These are phyloP conservation scores for Smutsia gigantea DNA, from an alignment of 2,797 vertebrate species.

Conservation along the genomic window DNA sequence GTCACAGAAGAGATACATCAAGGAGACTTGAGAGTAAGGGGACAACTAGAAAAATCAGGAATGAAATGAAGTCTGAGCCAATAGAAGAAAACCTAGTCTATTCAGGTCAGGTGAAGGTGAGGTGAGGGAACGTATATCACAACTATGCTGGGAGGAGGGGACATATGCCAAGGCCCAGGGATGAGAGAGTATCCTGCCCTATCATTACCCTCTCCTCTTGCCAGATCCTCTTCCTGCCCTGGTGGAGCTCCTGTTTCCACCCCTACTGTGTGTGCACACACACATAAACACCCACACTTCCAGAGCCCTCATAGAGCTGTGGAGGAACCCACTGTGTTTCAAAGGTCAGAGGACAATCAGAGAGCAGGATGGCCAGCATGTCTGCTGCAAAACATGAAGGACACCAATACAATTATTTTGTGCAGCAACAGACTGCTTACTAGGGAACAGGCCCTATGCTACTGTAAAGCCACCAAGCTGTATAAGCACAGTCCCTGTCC, in stretches of 20 bases:
- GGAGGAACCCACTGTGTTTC: background rate
- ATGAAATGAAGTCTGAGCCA: background rate
- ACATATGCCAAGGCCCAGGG: background rate
- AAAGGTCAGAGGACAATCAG: background rate
- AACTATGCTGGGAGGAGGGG: background rate
- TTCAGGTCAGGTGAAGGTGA: background rate
- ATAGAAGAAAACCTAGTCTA: background rate
- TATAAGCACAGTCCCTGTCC: background rate
- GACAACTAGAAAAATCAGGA: background rate
- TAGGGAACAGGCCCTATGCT: background rate
- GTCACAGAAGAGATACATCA: background rate
- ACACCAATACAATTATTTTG: background rate
- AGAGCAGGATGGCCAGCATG: background rate
- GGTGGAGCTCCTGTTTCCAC: background rate
- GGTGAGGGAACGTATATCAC: background rate
- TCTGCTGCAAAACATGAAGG: background rate
- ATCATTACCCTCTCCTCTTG: background rate
- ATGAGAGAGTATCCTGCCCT: background rate
- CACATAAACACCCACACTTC: background rate
- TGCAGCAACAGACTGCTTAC: background rate
- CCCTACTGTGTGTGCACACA: too few relatives aligned
- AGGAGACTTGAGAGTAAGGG: background rate
- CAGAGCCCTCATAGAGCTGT: background rate
- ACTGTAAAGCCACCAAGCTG: background rate
- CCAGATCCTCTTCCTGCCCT: background rate